These are phyloP conservation scores for Lutraria lutraria DNA, from an alignment of 2,888 invertebrate species.

Conservation along the genomic window DNA sequence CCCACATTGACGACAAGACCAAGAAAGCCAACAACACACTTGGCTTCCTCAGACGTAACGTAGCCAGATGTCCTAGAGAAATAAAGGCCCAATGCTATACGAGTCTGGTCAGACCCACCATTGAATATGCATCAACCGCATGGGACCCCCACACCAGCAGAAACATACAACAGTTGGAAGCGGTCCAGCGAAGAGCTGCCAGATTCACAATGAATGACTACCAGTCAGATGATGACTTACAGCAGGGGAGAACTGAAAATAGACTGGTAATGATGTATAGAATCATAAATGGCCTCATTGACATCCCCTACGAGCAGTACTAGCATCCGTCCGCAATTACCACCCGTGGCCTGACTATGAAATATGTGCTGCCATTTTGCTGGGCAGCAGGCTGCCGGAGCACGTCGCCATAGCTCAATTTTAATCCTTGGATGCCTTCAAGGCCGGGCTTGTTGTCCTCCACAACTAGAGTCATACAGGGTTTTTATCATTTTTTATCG, in stretches of 20 bases:
- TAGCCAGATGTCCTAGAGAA: not conserved
- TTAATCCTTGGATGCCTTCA: too few species aligned
- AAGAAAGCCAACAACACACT: not conserved
- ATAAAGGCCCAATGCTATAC: not conserved
- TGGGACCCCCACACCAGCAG: not conserved
- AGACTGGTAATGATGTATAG: not conserved
- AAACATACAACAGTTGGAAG: not conserved
- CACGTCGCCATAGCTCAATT: too few species aligned
- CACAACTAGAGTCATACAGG: too few species aligned
- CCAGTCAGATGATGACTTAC: not conserved
- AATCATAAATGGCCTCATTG: too few species aligned
- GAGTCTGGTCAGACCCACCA: not conserved
- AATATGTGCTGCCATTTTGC: too few species aligned
- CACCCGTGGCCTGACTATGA: too few species aligned
- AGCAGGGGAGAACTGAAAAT: not conserved
- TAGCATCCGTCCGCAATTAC: too few species aligned
- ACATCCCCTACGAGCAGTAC: too few species aligned
- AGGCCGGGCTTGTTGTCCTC: too few species aligned
- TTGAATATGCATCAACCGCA: too few species aligned
- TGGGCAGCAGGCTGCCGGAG: too few species aligned
- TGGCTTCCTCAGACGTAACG: not conserved
- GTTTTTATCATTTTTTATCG: too few species aligned
- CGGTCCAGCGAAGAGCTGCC: conserved; percentile 31
- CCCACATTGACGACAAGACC: not conserved
- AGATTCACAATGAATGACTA: conserved; percentile 38